Evolutionary conservation across 1,140 invertebrate genomes (phyloP).

Genomic region (Pseudomyrmex gracilis): DNA sequence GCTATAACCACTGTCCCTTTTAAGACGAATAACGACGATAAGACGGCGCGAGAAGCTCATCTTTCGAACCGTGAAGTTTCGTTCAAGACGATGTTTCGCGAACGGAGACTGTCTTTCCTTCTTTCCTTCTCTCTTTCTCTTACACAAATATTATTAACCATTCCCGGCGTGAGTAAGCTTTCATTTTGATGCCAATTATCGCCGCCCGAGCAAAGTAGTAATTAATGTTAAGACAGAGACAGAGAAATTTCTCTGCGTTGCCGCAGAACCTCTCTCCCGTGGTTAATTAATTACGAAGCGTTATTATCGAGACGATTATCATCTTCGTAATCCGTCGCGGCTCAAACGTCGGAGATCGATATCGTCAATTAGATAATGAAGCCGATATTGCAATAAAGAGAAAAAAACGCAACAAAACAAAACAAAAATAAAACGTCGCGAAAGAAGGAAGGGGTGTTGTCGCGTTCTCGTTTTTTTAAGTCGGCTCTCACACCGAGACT

Average conservation of each 20-base stretch:
- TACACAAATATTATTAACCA: conserved; percentile 20
- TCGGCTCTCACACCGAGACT: no score
- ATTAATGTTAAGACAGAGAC: conserved; percentile 4
- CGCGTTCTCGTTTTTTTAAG: no score
- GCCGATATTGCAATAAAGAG: neutral
- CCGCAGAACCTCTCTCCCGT: neutral
- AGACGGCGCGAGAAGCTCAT: neutral
- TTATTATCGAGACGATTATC: conserved; percentile 30
- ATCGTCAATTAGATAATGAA: conserved; percentile 24
- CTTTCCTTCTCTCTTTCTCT: conserved; percentile 3
- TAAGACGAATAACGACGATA: neutral
- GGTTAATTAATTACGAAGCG: conserved; percentile 25
- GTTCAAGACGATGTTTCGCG: neutral
- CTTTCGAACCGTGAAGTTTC: conserved; percentile 28
- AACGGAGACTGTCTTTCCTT: no score
- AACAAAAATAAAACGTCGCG: neutral
- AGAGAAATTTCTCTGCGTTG: neutral
- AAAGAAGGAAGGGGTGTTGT: neutral
- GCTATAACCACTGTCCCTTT: conserved; percentile 5
- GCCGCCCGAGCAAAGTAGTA: neutral
- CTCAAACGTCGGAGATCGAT: neutral
- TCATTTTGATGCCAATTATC: no score
- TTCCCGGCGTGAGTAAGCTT: neutral
- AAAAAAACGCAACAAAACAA: no score
- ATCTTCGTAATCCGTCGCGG: neutral